Evolutionary conservation across 2,797 vertebrate species (phyloP).

Genomic region (Coregonus sp.): DNA sequence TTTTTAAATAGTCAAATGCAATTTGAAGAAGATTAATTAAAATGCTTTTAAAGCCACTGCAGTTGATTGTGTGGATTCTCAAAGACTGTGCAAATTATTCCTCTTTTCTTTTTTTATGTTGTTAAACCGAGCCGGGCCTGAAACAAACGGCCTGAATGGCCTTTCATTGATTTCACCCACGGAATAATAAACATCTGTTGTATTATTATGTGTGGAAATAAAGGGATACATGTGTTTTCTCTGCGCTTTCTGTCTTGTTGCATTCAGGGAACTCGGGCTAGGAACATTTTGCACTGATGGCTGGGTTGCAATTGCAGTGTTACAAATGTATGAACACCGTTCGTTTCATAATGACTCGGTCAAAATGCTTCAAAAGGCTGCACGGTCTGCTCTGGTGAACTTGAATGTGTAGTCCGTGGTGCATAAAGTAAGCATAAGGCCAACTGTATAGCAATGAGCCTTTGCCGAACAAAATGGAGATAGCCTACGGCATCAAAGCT

Average conservation of each 20-base stretch:
- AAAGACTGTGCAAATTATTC: conserved; percentile 67
- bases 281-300: conserved; percentile 70
- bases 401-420: conserved; percentile 77
- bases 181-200: conserved; percentile 75
- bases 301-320: conserved; percentile 70
- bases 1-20: conserved; percentile 68
- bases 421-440: conserved; percentile 79
- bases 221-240: conserved; percentile 63
- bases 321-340: conserved; percentile 70
- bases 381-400: conserved; percentile 76
- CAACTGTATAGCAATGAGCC: conserved; percentile 66
- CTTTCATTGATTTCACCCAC: conserved; percentile 68
- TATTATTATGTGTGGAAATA: conserved; percentile 75
- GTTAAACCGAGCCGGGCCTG: conserved; percentile 42
- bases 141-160: conserved; percentile 72
- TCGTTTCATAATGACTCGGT: conserved; percentile 66
- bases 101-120: conserved; percentile 37
- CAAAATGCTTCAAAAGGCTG: conserved; percentile 70
- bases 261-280: conserved; percentile 62
- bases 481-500: conserved; percentile 69
- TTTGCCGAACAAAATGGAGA: conserved; percentile 71
- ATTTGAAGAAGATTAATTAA: conserved; percentile 78
- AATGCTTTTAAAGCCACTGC: conserved; percentile 64
- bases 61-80: conserved; percentile 66
- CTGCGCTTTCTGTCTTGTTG: conserved; percentile 52